phyloP scores from a whole-genome alignment of 2,888 invertebrate genomes.

The Buathra laborator region DNA sequence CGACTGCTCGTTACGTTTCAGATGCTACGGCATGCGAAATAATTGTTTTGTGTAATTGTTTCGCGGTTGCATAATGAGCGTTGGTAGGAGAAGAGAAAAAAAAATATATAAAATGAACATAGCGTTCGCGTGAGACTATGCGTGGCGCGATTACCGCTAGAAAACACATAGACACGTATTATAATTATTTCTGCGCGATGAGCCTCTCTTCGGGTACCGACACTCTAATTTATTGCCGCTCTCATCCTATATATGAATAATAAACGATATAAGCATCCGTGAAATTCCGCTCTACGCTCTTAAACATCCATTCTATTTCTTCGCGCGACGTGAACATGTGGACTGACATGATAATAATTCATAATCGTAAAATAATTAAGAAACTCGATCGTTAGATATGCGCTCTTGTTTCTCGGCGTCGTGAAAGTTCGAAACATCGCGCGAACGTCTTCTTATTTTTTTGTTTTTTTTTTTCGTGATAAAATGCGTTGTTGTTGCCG shows the following conservation, averaged over 20 bases:
- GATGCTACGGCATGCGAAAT: constrained; percentile 59
- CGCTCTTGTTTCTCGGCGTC: constrained; percentile 33
- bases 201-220: constrained; percentile 11
- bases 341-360: constrained; percentile 55
- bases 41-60: constrained; percentile 66
- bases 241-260: constrained; percentile 31
- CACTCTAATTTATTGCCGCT: constrained; percentile 40
- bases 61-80: constrained; percentile 61
- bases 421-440: constrained; percentile 46
- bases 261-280: constrained; percentile 49
- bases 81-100: background rate
- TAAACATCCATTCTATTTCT: constrained; percentile 25
- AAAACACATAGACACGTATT: constrained; percentile 37
- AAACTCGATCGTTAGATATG: constrained; percentile 7
- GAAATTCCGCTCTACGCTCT: constrained; percentile 33
- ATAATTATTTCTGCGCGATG: constrained; percentile 41
- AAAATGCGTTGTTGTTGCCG: constrained; percentile 51
- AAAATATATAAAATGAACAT: background rate
- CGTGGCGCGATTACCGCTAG: constrained; percentile 52
- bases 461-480: constrained; percentile 41
- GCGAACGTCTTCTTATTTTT: constrained; percentile 21
- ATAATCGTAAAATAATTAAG: constrained; percentile 31
- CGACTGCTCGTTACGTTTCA: constrained; percentile 44
- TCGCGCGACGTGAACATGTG: constrained; percentile 68
- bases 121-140: constrained; percentile 57